Evolutionary conservation across 2,888 invertebrate species (phyloP), one percentile per base, ranked within the genome.

Genomic region (Allolobophora icterica): DNA sequence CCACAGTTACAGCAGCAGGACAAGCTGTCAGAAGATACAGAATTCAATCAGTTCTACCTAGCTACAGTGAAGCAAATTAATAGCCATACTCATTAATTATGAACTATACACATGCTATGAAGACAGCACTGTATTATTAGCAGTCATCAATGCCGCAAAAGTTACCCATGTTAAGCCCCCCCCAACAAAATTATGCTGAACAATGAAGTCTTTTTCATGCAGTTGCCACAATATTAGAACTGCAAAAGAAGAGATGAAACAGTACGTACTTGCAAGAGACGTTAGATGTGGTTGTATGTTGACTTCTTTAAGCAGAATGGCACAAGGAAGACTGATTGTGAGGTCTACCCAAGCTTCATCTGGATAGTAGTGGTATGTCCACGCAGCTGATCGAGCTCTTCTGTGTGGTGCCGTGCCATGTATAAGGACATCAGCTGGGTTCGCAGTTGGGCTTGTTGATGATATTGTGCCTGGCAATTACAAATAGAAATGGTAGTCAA

Each of bases 361-460:
- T 52, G 98, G 97, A 96, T 98, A 98, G 96, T 98, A 99, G 96
- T 98, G 98, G 96, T 98, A 98, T 52, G 97, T 97, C 98, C 98
- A 99, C n/a, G 98, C 97, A 11, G 98, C 97, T 1, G 98, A 97
- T 92, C 98, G 96, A 38, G 98, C 97, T 84, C 98, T 96, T 87
- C 98, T 96, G 94, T 97, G 97, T 6, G 98, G 97, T 0, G 97
- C 97, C 1, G 97, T 96, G 90, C 97, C 97, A 94, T 97, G 97
- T 93, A 99, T 97, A 83, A 99, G 96, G 92, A 98, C 97, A 95
- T 98, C 98, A 0, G 98, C 97, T 0, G 98, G 97, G 94, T 98
- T 98, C 17, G 98, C 98, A 8, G 98, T 97, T 4, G 97, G 97
- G 95, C 97, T 97, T 93, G 97, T 97, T 94, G 97, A 97, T 34